Evolutionary conservation across 2,888 invertebrate genomes (phyloP).

Genomic region (Ormyrus rosae): DNA sequence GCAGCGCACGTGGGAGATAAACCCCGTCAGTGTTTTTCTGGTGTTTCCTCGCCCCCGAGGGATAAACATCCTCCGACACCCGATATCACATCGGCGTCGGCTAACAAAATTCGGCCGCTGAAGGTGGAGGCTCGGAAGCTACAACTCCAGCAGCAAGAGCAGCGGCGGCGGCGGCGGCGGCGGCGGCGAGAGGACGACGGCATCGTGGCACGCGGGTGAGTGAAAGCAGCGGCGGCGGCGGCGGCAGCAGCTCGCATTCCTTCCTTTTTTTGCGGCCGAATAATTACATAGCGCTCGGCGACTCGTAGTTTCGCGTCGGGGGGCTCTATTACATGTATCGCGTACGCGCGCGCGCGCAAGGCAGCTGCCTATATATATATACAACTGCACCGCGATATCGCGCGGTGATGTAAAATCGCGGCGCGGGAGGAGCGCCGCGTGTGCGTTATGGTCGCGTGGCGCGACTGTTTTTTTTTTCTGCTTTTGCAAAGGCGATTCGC

Average conservation of each 20-base stretch:
- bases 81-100: not conserved
- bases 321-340: too few relatives aligned
- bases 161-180: conserved; percentile 18
- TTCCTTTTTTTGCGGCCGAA: conserved; percentile 1
- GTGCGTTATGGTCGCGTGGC: not conserved
- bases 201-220: conserved; percentile 56
- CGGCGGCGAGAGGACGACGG: conserved; percentile 30
- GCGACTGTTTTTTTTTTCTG: not conserved
- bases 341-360: too few relatives aligned
- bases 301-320: too few relatives aligned
- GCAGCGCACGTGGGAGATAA: conserved; percentile 45
- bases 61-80: not conserved
- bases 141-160: not conserved
- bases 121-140: conserved; percentile 38
- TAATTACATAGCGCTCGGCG: conserved; percentile 1
- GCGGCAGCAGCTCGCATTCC: conserved; percentile 11
- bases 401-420: conserved; percentile 30
- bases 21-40: not conserved
- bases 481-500: conserved; percentile 29
- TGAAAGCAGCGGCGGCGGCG: conserved; percentile 24
- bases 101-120: not conserved
- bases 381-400: too few relatives aligned
- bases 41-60: not conserved
- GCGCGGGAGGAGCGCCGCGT: not conserved
- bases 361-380: too few relatives aligned